These are phyloP conservation scores for Brienomyrus brachyistius DNA, from an alignment of 2,113 vertebrate genomes.

Conservation along the genomic window DNA sequence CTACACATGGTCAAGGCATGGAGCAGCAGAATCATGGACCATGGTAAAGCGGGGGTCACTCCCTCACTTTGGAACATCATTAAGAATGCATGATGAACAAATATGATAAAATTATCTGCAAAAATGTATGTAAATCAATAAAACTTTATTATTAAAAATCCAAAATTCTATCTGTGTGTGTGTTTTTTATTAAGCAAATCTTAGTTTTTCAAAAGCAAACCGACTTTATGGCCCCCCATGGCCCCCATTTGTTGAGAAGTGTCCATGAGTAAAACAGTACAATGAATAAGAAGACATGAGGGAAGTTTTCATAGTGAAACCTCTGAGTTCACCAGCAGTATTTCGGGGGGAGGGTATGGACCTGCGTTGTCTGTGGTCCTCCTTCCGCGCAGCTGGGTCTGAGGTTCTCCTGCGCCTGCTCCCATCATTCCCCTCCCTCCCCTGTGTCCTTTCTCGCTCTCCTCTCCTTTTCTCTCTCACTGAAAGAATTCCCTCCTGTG, in stretches of 20 bases:
- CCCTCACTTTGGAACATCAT: not conserved
- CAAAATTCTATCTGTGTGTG: not conserved
- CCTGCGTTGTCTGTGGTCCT: not conserved
- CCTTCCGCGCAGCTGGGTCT: not conserved
- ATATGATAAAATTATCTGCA: not conserved
- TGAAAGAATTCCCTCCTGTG: slow-evolving; percentile 28
- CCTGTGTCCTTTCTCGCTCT: slow-evolving; percentile 23
- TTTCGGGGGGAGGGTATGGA: not conserved
- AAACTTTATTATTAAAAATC: not conserved
- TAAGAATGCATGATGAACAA: not conserved
- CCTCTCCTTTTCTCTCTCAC: slow-evolving; percentile 26
- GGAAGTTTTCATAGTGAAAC: not conserved
- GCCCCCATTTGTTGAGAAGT: not conserved
- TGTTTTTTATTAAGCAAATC: not conserved
- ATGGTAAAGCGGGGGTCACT: not conserved
- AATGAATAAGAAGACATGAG: not conserved
- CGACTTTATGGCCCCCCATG: not conserved
- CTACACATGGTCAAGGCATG: not conserved
- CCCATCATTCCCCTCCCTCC: slow-evolving; percentile 37
- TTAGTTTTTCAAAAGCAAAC: not conserved
- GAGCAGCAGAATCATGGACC: not conserved
- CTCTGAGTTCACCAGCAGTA: not conserved
- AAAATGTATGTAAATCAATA: not conserved
- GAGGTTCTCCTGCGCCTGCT: not conserved
- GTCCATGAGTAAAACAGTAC: not conserved